Percentiles rank a stretch among this genome's conserved stretches.
Conservation (phyloP, 2,797 vertebrate genomes). For the Melanotaenia nigrans region DNA sequence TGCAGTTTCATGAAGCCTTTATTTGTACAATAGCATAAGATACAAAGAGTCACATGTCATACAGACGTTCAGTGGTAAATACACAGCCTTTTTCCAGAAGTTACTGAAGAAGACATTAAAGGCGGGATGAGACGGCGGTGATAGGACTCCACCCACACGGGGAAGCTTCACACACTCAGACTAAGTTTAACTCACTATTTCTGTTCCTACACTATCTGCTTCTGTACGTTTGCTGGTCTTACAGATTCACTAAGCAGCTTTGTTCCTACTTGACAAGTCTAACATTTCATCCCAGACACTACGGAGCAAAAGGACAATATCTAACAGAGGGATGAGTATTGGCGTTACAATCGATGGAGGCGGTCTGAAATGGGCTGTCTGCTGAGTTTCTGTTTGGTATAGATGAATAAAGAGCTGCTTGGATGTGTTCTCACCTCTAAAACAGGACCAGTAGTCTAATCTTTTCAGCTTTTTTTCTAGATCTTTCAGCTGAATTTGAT, state of each 20-base stretch:
- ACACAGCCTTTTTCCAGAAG: constrained; percentile 31
- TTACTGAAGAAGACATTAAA: constrained; percentile 27
- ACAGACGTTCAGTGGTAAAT: constrained; percentile 63
- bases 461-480: too few relatives aligned
- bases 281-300: constrained; percentile 22
- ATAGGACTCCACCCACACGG: constrained; percentile 15
- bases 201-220: neutral
- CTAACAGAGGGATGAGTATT: constrained; percentile 32
- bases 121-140: constrained; percentile 17
- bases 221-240: neutral
- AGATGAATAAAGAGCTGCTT: constrained; percentile 18
- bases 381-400: constrained; percentile 3
- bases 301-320: constrained; percentile 19
- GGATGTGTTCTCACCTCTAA: constrained; percentile 19
- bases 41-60: constrained; percentile 77
- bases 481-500: neutral
- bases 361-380: constrained; percentile 26
- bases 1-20: constrained; percentile 69
- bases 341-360: constrained; percentile 7
- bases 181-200: neutral
- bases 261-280: constrained; percentile 26
- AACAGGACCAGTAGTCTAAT: too few relatives aligned
- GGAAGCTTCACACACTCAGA: neutral
- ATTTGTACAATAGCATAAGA: constrained; percentile 81
- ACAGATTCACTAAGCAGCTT: constrained; percentile 22